phyloP scores from a whole-genome alignment of 2,888 invertebrate genomes.

The Smittia aterrima region DNA sequence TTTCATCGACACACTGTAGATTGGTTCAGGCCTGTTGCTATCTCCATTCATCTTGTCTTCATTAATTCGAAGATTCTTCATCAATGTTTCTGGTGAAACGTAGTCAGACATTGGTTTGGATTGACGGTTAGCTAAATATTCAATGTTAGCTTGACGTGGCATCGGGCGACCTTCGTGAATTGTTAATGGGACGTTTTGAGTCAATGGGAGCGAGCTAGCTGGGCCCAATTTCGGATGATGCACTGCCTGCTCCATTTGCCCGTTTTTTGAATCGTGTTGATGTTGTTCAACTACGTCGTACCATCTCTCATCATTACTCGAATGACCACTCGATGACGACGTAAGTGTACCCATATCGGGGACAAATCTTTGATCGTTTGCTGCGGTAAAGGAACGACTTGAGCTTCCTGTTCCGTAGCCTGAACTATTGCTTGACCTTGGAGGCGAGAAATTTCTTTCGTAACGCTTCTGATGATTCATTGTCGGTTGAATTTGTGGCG shows the following conservation, averaged over 20 bases:
- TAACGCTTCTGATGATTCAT: conserved; percentile 57
- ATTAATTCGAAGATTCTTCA: conserved; percentile 44
- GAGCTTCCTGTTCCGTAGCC: conserved; percentile 76
- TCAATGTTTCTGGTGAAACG: conserved; percentile 44
- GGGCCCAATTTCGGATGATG: conserved; percentile 50
- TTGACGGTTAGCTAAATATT: conserved; percentile 49
- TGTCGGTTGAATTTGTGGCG: conserved; percentile 53
- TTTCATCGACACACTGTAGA: conserved; percentile 44
- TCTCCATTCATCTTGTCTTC: conserved; percentile 26
- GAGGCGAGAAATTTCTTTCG: conserved; percentile 73
- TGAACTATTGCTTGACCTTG: conserved; percentile 77
- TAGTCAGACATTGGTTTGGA: conserved; percentile 44
- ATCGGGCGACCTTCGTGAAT: conserved; percentile 50
- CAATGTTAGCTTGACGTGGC: conserved; percentile 55
- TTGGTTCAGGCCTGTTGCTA: conserved; percentile 48
- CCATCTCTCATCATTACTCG: conserved; percentile 65
- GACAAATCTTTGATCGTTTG: conserved; percentile 44
- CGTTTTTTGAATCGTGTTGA: conserved; percentile 5
- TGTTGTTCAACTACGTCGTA: conserved; percentile 57
- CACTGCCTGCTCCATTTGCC: conserved; percentile 42
- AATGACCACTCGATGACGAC: conserved; percentile 63
- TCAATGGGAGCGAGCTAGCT: conserved; percentile 51
- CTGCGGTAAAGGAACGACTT: conserved; percentile 53
- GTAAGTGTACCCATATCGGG: conserved; percentile 58
- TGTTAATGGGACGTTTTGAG: conserved; percentile 44